A percentile compares a stretch with the other conserved stretches of the same genome.
phyloP scores from a whole-genome alignment of 1,140 invertebrate species.

The Hyles euphorbiae region DNA sequence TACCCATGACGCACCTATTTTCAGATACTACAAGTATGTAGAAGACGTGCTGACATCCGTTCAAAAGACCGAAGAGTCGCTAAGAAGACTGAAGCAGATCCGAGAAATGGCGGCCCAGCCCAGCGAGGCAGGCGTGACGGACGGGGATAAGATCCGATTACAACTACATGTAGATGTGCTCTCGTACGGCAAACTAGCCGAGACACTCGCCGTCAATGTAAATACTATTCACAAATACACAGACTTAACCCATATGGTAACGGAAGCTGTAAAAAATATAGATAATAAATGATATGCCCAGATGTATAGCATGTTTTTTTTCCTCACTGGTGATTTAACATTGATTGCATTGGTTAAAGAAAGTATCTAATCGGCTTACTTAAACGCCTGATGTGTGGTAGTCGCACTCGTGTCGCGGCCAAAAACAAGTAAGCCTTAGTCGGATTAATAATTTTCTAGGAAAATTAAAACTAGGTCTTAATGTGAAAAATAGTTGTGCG shows the following conservation, averaged over 20 bases:
- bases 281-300: constrained; percentile 72
- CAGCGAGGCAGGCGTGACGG: constrained; percentile 74
- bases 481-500: no score
- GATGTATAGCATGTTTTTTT: constrained; percentile 43
- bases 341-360: background rate
- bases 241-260: constrained; percentile 57
- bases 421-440: no score
- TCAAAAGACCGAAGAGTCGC: constrained; percentile 95
- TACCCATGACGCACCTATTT: constrained; percentile 29
- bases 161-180: constrained; percentile 92
- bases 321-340: constrained; percentile 9
- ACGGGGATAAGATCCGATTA: constrained; percentile 95
- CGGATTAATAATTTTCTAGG: no score
- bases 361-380: background rate
- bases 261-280: constrained; percentile 71
- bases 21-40: constrained; percentile 87
- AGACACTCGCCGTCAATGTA: constrained; percentile 45
- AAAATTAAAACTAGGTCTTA: no score
- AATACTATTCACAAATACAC: constrained; percentile 57
- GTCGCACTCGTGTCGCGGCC: no score
- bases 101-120: constrained; percentile 79
- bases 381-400: background rate
- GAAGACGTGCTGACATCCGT: constrained; percentile 93
- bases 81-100: constrained; percentile 91
- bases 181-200: constrained; percentile 67